A percentile compares a stretch with the other conserved stretches of the same genome.
phyloP scores from a whole-genome alignment of 1,140 invertebrate species.

The Heterodera schachtii region DNA sequence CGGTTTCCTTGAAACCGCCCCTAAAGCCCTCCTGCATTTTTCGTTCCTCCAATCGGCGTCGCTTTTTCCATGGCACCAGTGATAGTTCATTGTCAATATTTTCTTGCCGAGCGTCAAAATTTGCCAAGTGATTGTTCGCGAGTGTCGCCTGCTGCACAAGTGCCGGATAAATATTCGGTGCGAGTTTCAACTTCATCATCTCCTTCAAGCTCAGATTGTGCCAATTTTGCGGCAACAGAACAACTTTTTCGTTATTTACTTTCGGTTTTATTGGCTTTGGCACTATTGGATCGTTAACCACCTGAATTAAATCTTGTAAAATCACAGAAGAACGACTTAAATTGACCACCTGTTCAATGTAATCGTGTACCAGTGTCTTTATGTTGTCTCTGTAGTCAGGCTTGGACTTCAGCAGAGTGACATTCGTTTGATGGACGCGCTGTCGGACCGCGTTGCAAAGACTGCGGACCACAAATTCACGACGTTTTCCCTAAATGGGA shows the following conservation, averaged over 20 bases:
- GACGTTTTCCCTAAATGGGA: neutral
- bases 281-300: neutral
- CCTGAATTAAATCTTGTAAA: neutral
- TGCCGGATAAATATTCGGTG: slow-evolving; percentile 1
- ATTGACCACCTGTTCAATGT: slow-evolving; percentile 13
- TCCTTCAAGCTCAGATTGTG: slow-evolving; percentile 20
- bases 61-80: neutral
- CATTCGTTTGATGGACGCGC: slow-evolving; percentile 6
- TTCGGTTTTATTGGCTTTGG: neutral
- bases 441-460: slow-evolving; percentile 3
- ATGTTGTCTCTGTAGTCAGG: neutral
- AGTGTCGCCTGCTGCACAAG: neutral
- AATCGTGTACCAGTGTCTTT: slow-evolving; percentile 5
- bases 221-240: slow-evolving; percentile 19
- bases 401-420: slow-evolving; percentile 6
- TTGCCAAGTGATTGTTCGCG: neutral
- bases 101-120: neutral
- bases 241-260: neutral
- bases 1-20: neutral
- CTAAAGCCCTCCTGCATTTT: neutral
- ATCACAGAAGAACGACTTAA: neutral
- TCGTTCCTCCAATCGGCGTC: neutral
- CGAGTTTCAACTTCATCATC: slow-evolving; percentile 10
- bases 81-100: neutral
- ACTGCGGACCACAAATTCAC: slow-evolving; percentile 2